phyloP scores from a whole-genome alignment of 2,797 vertebrate species.

The Sebastolobus alascanus region DNA sequence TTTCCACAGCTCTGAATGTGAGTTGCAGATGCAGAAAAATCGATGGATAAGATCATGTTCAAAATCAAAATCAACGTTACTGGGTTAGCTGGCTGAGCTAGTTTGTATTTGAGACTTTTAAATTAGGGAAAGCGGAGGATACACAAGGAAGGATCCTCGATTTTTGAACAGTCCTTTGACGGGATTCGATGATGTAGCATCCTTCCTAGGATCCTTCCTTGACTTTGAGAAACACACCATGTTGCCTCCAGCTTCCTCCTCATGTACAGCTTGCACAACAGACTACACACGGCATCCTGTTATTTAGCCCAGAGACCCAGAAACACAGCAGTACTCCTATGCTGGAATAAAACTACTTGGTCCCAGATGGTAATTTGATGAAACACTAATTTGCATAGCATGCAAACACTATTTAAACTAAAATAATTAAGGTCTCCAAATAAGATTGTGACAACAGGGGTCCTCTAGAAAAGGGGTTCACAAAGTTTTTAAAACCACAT shows the following conservation, averaged over 20 bases:
- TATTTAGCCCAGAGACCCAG: neutral
- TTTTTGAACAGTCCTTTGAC: too few species aligned
- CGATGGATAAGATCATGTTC: neutral
- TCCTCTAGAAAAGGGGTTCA: neutral
- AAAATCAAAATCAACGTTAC: too few species aligned
- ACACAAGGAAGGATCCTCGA: too few species aligned
- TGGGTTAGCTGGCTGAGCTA: too few species aligned
- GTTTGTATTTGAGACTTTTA: too few species aligned
- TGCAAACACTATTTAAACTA: neutral
- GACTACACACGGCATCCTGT: constrained; percentile 1
- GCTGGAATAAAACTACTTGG: neutral
- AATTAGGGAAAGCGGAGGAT: too few species aligned
- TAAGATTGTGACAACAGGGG: neutral
- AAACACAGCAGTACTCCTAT: neutral
- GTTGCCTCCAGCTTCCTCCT: neutral
- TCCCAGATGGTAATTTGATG: constrained; percentile 8
- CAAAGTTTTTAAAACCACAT: neutral
- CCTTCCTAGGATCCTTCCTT: too few species aligned
- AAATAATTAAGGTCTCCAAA: constrained; percentile 3
- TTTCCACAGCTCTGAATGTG: neutral
- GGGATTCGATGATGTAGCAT: too few species aligned
- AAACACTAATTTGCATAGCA: constrained; percentile 9
- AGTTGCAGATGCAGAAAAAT: neutral
- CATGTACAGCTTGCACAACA: neutral
- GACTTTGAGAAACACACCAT: too few species aligned